Percentiles rank a stretch among this genome's conserved stretches.
Conservation (phyloP, 2,797 vertebrate species). For the Enteromius afrohamiltoni region DNA sequence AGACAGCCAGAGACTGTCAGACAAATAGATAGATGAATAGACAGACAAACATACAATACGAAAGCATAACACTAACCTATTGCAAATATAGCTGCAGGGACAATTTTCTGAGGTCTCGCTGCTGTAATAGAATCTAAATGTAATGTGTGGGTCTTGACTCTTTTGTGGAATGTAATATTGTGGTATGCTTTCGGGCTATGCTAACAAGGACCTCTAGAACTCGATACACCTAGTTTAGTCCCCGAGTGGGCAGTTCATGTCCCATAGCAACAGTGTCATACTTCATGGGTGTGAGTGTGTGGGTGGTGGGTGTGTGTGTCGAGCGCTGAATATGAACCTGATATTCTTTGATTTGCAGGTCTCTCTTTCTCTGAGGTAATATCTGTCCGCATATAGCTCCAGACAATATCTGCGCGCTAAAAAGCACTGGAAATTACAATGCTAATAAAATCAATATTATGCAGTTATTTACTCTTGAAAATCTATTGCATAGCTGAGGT, state of each 20-base stretch:
- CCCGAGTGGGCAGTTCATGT: constrained; percentile 36
- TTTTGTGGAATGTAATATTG: constrained; percentile 39
- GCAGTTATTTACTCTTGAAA: constrained; percentile 67
- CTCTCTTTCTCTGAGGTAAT: constrained; percentile 39
- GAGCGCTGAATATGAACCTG: not conserved
- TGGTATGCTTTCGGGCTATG: constrained; percentile 36
- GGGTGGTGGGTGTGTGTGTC: constrained; percentile 38
- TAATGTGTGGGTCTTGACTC: constrained; percentile 36
- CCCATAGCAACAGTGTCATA: constrained; percentile 47
- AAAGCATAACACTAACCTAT: constrained; percentile 15
- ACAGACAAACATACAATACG: not conserved
- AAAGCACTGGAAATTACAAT: constrained; percentile 28
- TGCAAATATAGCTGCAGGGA: constrained; percentile 20
- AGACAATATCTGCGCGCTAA: constrained; percentile 29
- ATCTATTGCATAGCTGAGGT: constrained; percentile 63
- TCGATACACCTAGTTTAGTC: constrained; percentile 34
- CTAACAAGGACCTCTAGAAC: constrained; percentile 45
- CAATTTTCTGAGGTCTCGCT: constrained; percentile 6
- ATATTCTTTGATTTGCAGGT: constrained; percentile 38
- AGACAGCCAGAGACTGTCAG: not conserved
- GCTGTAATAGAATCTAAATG: constrained; percentile 41
- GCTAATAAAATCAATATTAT: constrained; percentile 65
- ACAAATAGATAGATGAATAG: not conserved
- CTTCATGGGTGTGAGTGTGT: constrained; percentile 27
- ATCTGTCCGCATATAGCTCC: constrained; percentile 3